Base-by-base conservation (phyloP, 2,888 invertebrate genomes). In the Cistogaster globosa region DNA sequence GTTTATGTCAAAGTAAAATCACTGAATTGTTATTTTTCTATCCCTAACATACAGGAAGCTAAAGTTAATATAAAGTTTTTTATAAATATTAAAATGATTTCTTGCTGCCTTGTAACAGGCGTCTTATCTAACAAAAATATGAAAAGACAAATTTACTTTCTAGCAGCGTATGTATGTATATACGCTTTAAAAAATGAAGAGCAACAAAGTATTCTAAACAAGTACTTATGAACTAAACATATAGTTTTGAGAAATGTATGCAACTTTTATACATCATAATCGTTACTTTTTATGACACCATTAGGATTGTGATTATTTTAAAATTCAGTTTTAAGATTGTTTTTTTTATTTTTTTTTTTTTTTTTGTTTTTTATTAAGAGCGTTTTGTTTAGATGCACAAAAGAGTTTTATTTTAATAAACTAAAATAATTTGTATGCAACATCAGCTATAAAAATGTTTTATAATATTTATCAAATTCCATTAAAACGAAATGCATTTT, bases 201-300 rank as follows among this genome's bases (percentile, higher is more conserved):
- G 55, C 53, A 63, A 65, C 57, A 57, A 5, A 16, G 58, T 36
- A n/a, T 51, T 72, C 51, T 68, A 55, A 45, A 55, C 55, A 55
- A 51, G 12, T 32, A 32, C 32, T 32, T 78, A 38, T 38, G 45
- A 53, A 48, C 42, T 62, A 11, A 65, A 58, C 11, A 8, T 55
- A 63, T 16, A 58, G 58, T 71, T 77, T 63, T 71, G 12, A 38
- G 60, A 75, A 67, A 36, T 76, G 60, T 67, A 75, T 86, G 77
- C 78, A 77, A 60, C 60, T 78, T 71, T 72, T 75, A 79, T 62
- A 36, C 67, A 67, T 86, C 79, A 74, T 63, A 77, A 76, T 86
- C 87, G 76, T 87, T 87, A 84, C 62, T 83, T 87, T 87, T 87
- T 83, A 87, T 80, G 79, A 71, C 74, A 69, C 87, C 84, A 87